Percentiles rank a stretch among this genome's conserved stretches.
These are phyloP conservation scores for Psephotus haematonotus DNA, from an alignment of 2,113 vertebrate genomes.

Conservation along the genomic window DNA sequence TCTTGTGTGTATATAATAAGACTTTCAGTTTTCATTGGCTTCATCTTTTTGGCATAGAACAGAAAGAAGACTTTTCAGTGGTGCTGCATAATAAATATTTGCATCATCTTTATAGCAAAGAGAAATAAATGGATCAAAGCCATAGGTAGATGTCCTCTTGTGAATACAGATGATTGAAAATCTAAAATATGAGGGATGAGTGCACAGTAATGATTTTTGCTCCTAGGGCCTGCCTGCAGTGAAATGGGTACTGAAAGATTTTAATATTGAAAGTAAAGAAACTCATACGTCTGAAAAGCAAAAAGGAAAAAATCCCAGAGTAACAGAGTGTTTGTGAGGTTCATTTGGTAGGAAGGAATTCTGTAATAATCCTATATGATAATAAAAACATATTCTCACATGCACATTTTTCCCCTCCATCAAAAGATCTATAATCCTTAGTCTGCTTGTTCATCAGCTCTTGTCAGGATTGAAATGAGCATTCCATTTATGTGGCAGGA, in stretches of 20 bases:
- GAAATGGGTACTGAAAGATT: not conserved
- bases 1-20: not conserved
- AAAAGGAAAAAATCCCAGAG: not conserved
- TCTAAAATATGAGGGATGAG: not conserved
- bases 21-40: constrained; percentile 24
- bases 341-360: not conserved
- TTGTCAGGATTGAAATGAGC: not conserved
- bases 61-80: constrained; percentile 24
- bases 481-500: constrained; percentile 7
- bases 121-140: constrained; percentile 8
- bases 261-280: not conserved
- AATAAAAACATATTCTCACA: not conserved
- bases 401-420: not conserved
- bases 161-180: not conserved
- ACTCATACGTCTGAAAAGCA: not conserved
- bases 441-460: not conserved
- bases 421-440: not conserved
- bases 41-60: constrained; percentile 35
- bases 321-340: not conserved
- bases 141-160: not conserved
- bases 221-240: not conserved
- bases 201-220: constrained; percentile 10
- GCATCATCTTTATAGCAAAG: not conserved
- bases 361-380: not conserved
- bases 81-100: constrained; percentile 25